Conservation (phyloP, 1,140 invertebrate species). For the Drosophila prosaltans region DNA sequence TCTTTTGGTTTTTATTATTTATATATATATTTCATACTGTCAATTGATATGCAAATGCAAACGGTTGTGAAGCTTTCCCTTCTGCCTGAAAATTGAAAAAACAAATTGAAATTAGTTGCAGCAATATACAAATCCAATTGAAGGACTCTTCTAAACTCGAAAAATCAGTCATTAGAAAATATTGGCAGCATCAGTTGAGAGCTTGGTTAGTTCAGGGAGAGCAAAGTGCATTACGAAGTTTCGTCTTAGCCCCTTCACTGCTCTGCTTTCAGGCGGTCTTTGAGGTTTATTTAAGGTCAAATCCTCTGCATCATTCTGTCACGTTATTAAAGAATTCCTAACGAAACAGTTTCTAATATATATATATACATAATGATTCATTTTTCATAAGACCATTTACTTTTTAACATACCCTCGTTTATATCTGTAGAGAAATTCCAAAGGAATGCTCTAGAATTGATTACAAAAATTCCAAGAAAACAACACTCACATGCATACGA, state of each 20-base stretch:
- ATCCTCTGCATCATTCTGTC: too few species aligned
- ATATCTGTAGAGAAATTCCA: neutral
- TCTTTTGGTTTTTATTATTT: constrained; percentile 52
- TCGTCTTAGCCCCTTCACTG: too few species aligned
- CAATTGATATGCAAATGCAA: constrained; percentile 23
- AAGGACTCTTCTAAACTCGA: too few species aligned
- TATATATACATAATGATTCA: neutral
- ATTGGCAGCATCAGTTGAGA: too few species aligned
- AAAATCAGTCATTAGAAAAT: too few species aligned
- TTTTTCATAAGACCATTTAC: neutral
- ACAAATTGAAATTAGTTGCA: neutral
- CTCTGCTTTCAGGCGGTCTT: too few species aligned
- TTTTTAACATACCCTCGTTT: neutral
- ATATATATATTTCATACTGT: constrained; percentile 60
- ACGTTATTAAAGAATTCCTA: too few species aligned
- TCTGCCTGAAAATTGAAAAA: too few species aligned
- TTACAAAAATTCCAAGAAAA: constrained; percentile 18
- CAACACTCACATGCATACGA: constrained; percentile 10
- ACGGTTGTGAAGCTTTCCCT: neutral
- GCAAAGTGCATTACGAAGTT: too few species aligned
- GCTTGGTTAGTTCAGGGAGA: too few species aligned
- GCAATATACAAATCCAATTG: neutral
- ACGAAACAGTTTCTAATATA: too few species aligned
- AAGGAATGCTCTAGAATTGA: constrained; percentile 1
- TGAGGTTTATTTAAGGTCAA: too few species aligned